Conservation (phyloP, 2,888 invertebrate species). For the Parthenolecanium corni region DNA sequence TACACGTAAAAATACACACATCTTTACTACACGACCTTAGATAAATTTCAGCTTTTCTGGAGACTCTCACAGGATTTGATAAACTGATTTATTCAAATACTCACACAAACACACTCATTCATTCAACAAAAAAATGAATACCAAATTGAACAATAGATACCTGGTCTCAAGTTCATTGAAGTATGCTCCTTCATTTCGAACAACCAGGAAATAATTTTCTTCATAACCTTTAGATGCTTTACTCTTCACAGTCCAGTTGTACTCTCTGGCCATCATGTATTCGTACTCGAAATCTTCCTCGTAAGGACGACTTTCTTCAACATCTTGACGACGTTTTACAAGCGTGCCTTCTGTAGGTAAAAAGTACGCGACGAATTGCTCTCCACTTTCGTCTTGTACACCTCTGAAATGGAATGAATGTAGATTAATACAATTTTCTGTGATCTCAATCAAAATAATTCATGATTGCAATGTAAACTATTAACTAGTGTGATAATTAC, state of each 20-base stretch:
- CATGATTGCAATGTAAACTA: background rate
- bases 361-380: constrained; percentile 98
- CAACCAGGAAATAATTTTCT: constrained; percentile 93
- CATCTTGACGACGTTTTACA: constrained; percentile 73
- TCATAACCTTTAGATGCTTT: constrained; percentile 90
- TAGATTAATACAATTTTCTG: too few species aligned
- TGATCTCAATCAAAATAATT: too few species aligned
- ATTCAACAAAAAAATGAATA: too few species aligned
- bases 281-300: constrained; percentile 88
- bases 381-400: constrained; percentile 98
- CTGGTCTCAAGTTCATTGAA: constrained; percentile 22
- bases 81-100: background rate
- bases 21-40: constrained; percentile 16
- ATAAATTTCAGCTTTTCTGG: background rate
- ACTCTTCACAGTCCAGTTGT: constrained; percentile 99
- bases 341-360: constrained; percentile 87
- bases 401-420: too few species aligned
- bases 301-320: constrained; percentile 61
- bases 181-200: constrained; percentile 78
- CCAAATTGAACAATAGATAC: background rate
- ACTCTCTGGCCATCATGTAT: constrained; percentile 93
- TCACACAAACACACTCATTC: too few species aligned
- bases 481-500: constrained; percentile 39
- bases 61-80: background rate
- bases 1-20: constrained; percentile 11